Conservation (phyloP, 2,888 invertebrate genomes). For the Drosophila dives region DNA sequence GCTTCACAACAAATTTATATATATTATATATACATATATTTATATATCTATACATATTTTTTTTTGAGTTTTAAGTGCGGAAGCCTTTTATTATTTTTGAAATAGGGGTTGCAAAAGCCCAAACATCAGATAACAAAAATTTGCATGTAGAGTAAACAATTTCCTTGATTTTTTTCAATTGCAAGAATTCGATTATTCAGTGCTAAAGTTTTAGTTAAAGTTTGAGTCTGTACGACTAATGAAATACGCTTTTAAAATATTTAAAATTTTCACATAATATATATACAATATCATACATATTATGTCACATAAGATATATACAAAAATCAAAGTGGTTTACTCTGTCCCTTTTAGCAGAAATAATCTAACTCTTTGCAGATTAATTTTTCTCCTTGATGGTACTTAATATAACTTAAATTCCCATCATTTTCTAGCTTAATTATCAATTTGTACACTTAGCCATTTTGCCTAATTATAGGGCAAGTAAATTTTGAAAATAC, state of each 20-base stretch:
- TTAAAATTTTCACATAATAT: background rate
- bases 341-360: background rate
- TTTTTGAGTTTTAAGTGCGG: constrained; percentile 16
- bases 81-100: constrained; percentile 21
- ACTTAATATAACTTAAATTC: background rate
- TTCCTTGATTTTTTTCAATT: constrained; percentile 27
- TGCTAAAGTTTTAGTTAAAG: background rate
- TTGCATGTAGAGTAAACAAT: constrained; percentile 38
- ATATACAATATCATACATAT: background rate
- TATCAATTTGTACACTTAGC: background rate
- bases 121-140: constrained; percentile 10
- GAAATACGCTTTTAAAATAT: background rate
- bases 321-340: background rate
- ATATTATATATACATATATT: too few species aligned
- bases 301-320: background rate
- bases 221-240: background rate
- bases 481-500: constrained; percentile 1
- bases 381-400: background rate
- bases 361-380: background rate
- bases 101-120: constrained; percentile 47
- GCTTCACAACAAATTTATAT: constrained; percentile 18
- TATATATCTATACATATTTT: background rate
- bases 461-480: background rate
- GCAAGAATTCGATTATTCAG: constrained; percentile 10
- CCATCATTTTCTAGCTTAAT: background rate